A percentile compares a stretch with the other conserved stretches of the same genome.
These are phyloP conservation scores for Syrmaticus mikado DNA, from an alignment of 2,113 vertebrate genomes.

Conservation along the genomic window DNA sequence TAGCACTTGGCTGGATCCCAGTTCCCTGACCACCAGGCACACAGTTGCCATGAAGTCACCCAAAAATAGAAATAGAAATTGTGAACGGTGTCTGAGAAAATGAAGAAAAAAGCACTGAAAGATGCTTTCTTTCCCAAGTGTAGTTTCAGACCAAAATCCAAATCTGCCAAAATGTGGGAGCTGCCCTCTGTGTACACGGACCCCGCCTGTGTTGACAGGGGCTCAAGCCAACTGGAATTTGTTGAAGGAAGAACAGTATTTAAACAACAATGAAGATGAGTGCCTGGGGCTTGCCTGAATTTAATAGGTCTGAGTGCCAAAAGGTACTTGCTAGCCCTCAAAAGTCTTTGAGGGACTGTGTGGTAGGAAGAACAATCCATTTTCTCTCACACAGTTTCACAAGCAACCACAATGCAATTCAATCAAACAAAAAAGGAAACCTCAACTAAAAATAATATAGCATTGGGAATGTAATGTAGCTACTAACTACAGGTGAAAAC, in stretches of 20 bases:
- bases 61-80: not conserved
- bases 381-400: not conserved
- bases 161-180: not conserved
- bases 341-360: not conserved
- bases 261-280: not conserved
- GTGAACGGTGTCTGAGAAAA: not conserved
- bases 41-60: not conserved
- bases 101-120: not conserved
- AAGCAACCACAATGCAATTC: not conserved
- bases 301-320: not conserved
- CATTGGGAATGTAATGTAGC: rapidly evolving
- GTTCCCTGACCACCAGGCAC: not conserved
- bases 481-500: not conserved
- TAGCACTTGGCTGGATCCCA: not conserved
- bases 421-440: not conserved
- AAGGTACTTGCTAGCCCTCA: not conserved
- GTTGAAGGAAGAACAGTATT: not conserved
- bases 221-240: not conserved
- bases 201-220: not conserved
- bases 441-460: not conserved
- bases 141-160: not conserved
- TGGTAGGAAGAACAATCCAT: not conserved
- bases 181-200: rapidly evolving
- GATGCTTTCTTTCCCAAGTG: not conserved
- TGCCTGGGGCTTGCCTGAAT: not conserved